Base-by-base conservation (phyloP, 2,888 invertebrate species). In the Sminthurides aquaticus region DNA sequence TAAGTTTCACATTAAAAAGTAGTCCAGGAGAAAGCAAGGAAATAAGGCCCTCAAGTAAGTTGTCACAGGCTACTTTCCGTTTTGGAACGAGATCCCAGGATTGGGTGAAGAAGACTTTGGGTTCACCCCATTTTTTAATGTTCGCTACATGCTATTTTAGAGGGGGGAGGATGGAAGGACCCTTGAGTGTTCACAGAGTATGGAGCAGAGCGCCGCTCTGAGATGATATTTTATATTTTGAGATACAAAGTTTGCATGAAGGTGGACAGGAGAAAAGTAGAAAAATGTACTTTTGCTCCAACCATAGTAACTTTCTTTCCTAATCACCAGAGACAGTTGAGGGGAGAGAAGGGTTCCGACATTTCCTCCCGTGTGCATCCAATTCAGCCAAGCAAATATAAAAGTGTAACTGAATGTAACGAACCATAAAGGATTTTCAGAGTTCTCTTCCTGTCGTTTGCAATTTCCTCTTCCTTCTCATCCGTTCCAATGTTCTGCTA, bases 341-440 rank as follows among this genome's bases (percentile, higher is more conserved):
- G 56, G 56, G 25, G 18, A 56, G 56, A 22, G 56, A 18, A 56
- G 22, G 34, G 29, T 57, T 24, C 43, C 26, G 25, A 26, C 57
- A 18, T 27, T 27, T 28, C 1, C 43, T 34, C 43, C 43, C 15
- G 43, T 34, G 43, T 34, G 43, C 43, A 34, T 5, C 43, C 43
- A 5, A 34, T 34, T 15, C 43, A 15, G 8, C 18, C 22, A 22
- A 57, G 58, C 5, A 56, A 25, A 56, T 56, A 27, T 26, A 43
- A 20, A 34, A 22, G 3, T 43, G 48, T 43, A 43, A 18, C 24
- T 43, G 25, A 43, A 43, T 24, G 43, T 58, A 58, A 58, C 58
- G 58, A 58, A 58, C 43, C 58, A 27, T 34, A 34, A 11, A 20
- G 58, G 43, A 58, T 58, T 58, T 58, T 58, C 24, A 34, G 43